Conservation (phyloP, 2,888 invertebrate genomes). For the Neria commutata region DNA sequence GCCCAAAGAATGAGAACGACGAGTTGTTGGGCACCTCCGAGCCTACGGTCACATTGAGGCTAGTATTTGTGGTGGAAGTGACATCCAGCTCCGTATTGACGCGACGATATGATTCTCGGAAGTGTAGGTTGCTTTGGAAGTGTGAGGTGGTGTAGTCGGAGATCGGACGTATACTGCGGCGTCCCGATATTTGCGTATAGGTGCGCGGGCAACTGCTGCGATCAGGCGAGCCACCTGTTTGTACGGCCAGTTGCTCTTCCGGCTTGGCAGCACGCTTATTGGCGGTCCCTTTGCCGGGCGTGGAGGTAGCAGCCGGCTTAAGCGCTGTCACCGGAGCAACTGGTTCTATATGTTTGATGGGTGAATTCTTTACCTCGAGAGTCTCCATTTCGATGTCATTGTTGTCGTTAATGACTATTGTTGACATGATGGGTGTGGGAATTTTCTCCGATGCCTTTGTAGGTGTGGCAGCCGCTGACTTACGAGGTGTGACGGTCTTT, state of each 20-base stretch:
- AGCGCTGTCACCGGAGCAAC: neutral
- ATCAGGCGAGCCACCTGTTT: conserved; percentile 40
- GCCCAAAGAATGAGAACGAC: conserved; percentile 55
- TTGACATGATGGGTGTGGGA: conserved; percentile 11
- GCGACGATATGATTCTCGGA: conserved; percentile 50
- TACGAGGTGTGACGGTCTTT: no score
- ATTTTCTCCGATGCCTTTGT: conserved; percentile 20
- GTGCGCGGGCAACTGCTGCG: conserved; percentile 37
- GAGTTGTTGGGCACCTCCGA: conserved; percentile 57
- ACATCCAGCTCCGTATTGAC: conserved; percentile 55
- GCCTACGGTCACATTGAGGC: conserved; percentile 60
- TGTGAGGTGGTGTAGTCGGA: conserved; percentile 44
- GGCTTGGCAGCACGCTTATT: conserved; percentile 26
- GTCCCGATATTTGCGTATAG: conserved; percentile 53
- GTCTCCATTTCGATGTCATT: conserved; percentile 56
- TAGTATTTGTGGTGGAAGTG: conserved; percentile 49
- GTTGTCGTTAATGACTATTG: conserved; percentile 5
- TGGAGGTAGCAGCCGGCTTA: conserved; percentile 50
- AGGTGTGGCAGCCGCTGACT: neutral
- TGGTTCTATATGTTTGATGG: conserved; percentile 30
- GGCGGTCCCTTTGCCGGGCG: conserved; percentile 45
- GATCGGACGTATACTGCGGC: conserved; percentile 53
- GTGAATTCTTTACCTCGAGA: conserved; percentile 43
- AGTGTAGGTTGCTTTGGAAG: conserved; percentile 41
- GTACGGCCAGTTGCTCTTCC: conserved; percentile 39